phyloP scores from a whole-genome alignment of 2,797 vertebrate genomes.

The Gallinago stenura region DNA sequence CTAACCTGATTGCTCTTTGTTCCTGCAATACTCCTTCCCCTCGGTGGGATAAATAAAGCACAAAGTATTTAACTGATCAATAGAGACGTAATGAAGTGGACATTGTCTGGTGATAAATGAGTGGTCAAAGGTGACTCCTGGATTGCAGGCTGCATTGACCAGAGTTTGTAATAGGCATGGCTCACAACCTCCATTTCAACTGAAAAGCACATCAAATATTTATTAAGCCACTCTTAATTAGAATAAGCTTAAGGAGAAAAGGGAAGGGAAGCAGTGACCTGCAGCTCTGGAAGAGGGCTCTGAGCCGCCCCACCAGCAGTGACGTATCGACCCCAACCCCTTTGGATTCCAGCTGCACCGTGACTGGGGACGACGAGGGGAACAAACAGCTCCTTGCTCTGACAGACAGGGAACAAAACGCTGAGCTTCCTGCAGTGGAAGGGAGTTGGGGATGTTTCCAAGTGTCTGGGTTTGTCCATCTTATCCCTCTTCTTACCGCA shows the following conservation, averaged over 20 bases:
- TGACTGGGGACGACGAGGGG: accelerated
- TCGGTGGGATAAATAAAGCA: background rate
- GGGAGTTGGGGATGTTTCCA: background rate
- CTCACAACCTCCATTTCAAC: background rate
- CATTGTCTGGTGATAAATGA: background rate
- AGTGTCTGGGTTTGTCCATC: background rate
- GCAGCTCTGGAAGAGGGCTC: background rate
- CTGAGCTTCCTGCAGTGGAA: background rate
- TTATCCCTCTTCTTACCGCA: background rate
- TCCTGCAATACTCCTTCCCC: background rate
- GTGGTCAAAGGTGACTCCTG: background rate
- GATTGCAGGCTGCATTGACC: background rate
- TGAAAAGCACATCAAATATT: background rate
- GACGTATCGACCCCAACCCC: background rate
- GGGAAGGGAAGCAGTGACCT: background rate
- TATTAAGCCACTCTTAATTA: background rate
- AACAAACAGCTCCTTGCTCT: background rate
- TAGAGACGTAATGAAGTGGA: conserved; percentile 37
- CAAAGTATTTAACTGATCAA: conserved; percentile 22
- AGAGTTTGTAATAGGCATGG: accelerated
- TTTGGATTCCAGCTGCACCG: background rate
- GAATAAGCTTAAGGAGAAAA: background rate
- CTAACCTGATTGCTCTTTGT: background rate
- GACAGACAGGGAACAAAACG: background rate
- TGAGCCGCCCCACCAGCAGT: background rate